phyloP scores from a whole-genome alignment of 2,888 invertebrate species.

The Metalampra italica region DNA sequence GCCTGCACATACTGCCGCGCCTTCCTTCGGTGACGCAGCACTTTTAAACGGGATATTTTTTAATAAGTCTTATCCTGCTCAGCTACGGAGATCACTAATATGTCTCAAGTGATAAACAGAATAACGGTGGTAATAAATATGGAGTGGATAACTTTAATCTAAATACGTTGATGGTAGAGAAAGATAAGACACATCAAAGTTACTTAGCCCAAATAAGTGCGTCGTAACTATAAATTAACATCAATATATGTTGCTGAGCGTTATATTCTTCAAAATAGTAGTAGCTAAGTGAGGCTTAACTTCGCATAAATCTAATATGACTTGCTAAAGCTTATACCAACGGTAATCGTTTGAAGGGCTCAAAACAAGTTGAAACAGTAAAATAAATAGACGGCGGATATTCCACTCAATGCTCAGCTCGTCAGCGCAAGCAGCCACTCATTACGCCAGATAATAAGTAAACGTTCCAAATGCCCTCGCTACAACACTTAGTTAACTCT shows the following conservation, averaged over 20 bases:
- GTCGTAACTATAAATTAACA: constrained; percentile 5
- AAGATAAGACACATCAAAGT: constrained; percentile 7
- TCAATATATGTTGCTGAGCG: background rate
- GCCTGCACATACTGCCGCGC: background rate
- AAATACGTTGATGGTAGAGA: constrained; percentile 1
- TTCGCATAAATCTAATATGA: constrained; percentile 6
- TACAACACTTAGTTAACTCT: constrained; percentile 32
- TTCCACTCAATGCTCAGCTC: constrained; percentile 11
- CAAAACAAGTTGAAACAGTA: constrained; percentile 30
- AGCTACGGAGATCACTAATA: background rate
- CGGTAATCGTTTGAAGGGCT: constrained; percentile 25
- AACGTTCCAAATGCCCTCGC: constrained; percentile 16
- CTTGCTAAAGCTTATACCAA: constrained; percentile 15
- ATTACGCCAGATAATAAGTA: constrained; percentile 21
- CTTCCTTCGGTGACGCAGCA: constrained; percentile 5
- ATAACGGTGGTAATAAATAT: constrained; percentile 1
- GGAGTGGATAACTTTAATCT: constrained; percentile 1
- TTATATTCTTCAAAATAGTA: background rate
- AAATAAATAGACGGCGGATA: constrained; percentile 25
- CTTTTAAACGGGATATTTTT: background rate
- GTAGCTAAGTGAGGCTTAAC: background rate
- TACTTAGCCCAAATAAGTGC: background rate
- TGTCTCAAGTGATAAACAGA: background rate
- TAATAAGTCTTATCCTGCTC: background rate
- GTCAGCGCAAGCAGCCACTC: constrained; percentile 17